These are phyloP conservation scores for Psammodynastes pulverulentus DNA, from an alignment of 2,113 vertebrate genomes.

Conservation along the genomic window DNA sequence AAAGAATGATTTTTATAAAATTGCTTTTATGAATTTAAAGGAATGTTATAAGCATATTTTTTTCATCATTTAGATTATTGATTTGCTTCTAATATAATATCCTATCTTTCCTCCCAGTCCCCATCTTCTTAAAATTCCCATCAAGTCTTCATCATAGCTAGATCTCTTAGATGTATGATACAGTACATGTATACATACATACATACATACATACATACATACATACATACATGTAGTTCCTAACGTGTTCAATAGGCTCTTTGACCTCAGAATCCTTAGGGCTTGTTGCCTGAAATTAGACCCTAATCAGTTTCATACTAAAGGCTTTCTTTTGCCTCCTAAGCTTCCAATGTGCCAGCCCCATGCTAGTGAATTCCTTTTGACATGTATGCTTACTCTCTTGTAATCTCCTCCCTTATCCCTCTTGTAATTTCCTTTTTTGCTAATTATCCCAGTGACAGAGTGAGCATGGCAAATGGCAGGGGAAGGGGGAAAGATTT, in stretches of 20 bases:
- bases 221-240: neutral
- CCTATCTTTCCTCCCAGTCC: too few species aligned
- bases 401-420: neutral
- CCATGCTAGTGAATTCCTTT: neutral
- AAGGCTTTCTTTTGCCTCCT: neutral
- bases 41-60: neutral
- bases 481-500: neutral
- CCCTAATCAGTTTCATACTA: neutral
- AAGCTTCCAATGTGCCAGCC: neutral
- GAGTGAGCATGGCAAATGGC: neutral
- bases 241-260: neutral
- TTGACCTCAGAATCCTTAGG: neutral
- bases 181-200: neutral
- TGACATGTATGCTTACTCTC: neutral
- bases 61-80: neutral
- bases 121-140: neutral
- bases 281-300: neutral
- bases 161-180: neutral
- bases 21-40: neutral
- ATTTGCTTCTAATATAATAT: neutral
- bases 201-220: neutral
- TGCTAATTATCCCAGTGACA: neutral
- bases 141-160: neutral
- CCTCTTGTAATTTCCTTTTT: neutral
- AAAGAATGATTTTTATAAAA: neutral